phyloP scores from a whole-genome alignment of 2,888 invertebrate species.

The Archips xylosteana region DNA sequence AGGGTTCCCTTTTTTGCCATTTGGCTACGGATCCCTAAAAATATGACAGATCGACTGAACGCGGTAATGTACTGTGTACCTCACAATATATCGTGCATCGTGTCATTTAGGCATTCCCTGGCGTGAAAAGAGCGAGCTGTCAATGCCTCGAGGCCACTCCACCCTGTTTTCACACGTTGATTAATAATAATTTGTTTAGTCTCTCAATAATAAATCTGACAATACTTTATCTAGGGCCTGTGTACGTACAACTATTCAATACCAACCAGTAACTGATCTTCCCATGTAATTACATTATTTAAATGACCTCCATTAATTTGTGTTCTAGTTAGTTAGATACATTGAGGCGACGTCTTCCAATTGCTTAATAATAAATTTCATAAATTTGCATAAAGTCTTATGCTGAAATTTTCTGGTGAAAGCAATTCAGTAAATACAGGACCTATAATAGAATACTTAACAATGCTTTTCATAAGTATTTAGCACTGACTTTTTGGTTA shows the following conservation, averaged over 20 bases:
- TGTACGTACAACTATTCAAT: background rate
- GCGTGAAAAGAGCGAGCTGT: constrained; percentile 3
- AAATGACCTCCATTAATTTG: constrained; percentile 19
- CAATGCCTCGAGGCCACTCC: constrained; percentile 11
- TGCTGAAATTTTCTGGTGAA: background rate
- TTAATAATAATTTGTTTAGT: background rate
- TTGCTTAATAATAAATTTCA: constrained; percentile 1
- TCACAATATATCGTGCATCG: background rate
- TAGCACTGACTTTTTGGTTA: no score
- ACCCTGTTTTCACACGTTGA: background rate
- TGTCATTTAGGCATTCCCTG: background rate
- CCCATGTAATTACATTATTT: constrained; percentile 4
- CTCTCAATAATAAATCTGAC: background rate
- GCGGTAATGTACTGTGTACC: background rate
- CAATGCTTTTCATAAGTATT: no score
- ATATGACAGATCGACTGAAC: background rate
- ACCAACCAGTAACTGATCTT: background rate
- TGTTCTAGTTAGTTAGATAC: background rate
- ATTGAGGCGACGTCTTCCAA: background rate
- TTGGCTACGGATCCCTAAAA: no score
- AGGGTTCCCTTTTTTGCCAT: no score
- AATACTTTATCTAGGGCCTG: background rate
- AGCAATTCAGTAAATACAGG: background rate
- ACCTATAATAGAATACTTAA: no score
- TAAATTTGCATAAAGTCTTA: background rate